Percentiles rank a stretch among this genome's conserved stretches.
Evolutionary conservation across 2,113 vertebrate genomes (phyloP).

Genomic region (Thunnus thynnus): DNA sequence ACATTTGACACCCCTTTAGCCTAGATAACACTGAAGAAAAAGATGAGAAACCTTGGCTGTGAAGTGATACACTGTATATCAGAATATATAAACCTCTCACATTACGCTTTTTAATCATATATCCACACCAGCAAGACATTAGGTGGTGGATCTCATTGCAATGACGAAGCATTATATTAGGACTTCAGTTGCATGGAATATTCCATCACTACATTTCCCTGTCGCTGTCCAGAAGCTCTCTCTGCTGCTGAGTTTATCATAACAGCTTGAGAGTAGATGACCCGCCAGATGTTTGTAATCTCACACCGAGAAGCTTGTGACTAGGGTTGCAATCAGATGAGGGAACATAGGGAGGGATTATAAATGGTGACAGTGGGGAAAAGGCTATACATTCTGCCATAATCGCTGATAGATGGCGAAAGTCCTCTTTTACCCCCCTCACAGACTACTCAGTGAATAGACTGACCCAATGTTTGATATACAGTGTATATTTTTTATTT

Average conservation of each 20-base stretch:
- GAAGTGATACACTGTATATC: conserved; percentile 66
- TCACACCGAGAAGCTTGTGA: conserved; percentile 73
- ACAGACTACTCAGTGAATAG: background rate
- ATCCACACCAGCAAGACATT: conserved; percentile 61
- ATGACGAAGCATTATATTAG: conserved; percentile 70
- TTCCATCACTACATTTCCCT: conserved; percentile 57
- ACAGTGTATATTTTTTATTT: background rate
- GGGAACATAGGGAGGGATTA: conserved; percentile 73
- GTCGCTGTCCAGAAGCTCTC: conserved; percentile 49
- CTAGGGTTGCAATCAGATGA: conserved; percentile 74
- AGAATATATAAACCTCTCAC: conserved; percentile 65
- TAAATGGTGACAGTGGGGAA: conserved; percentile 62
- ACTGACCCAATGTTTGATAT: background rate
- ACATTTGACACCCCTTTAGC: conserved; percentile 17
- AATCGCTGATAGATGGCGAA: conserved; percentile 50
- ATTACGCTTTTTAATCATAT: conserved; percentile 80
- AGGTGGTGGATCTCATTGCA: conserved; percentile 70
- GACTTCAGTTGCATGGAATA: conserved; percentile 49
- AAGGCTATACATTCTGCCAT: conserved; percentile 56
- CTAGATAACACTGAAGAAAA: conserved; percentile 20
- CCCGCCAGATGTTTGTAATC: conserved; percentile 83
- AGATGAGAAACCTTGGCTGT: conserved; percentile 40
- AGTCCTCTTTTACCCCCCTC: conserved; percentile 45
- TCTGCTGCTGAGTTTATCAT: conserved; percentile 63
- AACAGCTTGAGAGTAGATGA: conserved; percentile 81